These are phyloP conservation scores for Caenorhabditis angaria DNA, from an alignment of 2,888 invertebrate species.

Conservation along the genomic window DNA sequence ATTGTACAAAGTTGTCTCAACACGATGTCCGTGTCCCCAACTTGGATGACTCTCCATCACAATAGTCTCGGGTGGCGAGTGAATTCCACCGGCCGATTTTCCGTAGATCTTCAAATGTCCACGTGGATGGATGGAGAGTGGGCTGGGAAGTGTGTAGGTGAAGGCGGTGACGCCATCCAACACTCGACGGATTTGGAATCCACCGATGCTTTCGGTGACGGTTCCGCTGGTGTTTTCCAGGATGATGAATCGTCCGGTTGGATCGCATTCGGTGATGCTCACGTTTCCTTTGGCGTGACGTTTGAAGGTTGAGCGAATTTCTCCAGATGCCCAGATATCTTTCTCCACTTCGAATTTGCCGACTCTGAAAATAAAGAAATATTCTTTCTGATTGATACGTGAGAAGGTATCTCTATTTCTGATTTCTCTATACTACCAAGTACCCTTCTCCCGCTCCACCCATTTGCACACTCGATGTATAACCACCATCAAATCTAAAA, in stretches of 20 bases:
- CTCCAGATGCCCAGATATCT: constrained; percentile 25
- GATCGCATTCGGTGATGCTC: constrained; percentile 74
- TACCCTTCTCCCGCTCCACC: too few species aligned
- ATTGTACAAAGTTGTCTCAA: constrained; percentile 68
- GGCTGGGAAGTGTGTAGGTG: constrained; percentile 33
- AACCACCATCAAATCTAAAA: too few species aligned
- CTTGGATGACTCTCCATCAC: constrained; percentile 61
- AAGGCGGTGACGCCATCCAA: constrained; percentile 30
- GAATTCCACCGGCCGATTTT: constrained; percentile 47
- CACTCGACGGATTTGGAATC: constrained; percentile 36
- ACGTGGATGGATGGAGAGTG: constrained; percentile 19
- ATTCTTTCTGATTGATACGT: neutral
- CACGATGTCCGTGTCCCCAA: constrained; percentile 63
- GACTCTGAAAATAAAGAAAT: constrained; percentile 32
- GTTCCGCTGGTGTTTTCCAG: constrained; percentile 74
- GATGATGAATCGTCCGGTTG: constrained; percentile 74
- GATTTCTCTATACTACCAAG: too few species aligned
- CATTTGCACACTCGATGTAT: too few species aligned
- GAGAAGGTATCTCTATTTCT: too few species aligned
- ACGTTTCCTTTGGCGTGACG: constrained; percentile 72
- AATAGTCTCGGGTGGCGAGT: constrained; percentile 61
- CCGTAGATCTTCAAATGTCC: constrained; percentile 39
- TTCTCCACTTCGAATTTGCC: constrained; percentile 18
- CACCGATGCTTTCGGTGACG: constrained; percentile 24
- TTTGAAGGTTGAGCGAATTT: constrained; percentile 40